Conservation (phyloP, 2,113 vertebrate species). For the Phalacrocorax aristotelis region DNA sequence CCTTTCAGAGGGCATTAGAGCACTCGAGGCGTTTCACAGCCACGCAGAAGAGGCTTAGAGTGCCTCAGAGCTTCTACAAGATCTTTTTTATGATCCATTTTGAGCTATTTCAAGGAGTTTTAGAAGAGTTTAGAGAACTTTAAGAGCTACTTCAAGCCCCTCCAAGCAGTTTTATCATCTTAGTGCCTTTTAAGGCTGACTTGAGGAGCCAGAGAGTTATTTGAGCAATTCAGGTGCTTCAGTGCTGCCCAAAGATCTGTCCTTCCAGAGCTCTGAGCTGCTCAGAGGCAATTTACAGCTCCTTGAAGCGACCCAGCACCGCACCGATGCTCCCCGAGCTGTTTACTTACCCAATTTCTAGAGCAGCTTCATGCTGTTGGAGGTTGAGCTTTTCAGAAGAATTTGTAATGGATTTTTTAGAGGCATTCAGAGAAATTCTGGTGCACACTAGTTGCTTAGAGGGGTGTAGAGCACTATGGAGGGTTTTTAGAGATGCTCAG, state of each 20-base stretch:
- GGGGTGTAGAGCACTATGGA: not conserved
- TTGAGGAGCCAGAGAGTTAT: not conserved
- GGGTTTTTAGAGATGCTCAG: not conserved
- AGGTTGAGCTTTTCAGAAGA: not conserved
- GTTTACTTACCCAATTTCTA: not conserved
- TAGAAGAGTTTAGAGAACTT: not conserved
- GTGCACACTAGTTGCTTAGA: not conserved
- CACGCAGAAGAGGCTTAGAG: not conserved
- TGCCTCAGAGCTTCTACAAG: not conserved
- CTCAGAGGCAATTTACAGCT: not conserved
- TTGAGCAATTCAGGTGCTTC: not conserved
- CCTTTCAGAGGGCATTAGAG: not conserved
- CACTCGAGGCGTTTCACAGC: not conserved
- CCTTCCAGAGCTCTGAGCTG: not conserved
- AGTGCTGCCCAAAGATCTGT: accelerated
- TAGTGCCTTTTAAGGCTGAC: not conserved
- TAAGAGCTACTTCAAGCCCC: not conserved
- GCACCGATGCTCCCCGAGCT: not conserved
- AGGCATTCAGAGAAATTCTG: not conserved
- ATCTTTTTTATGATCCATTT: not conserved
- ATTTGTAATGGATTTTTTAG: not conserved
- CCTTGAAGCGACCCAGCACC: not conserved
- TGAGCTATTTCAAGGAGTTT: slow-evolving; percentile 5
- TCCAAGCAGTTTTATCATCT: not conserved
- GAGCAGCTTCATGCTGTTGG: not conserved